phyloP scores from a whole-genome alignment of 1,140 invertebrate genomes.

The Drosophila ercepeae region DNA sequence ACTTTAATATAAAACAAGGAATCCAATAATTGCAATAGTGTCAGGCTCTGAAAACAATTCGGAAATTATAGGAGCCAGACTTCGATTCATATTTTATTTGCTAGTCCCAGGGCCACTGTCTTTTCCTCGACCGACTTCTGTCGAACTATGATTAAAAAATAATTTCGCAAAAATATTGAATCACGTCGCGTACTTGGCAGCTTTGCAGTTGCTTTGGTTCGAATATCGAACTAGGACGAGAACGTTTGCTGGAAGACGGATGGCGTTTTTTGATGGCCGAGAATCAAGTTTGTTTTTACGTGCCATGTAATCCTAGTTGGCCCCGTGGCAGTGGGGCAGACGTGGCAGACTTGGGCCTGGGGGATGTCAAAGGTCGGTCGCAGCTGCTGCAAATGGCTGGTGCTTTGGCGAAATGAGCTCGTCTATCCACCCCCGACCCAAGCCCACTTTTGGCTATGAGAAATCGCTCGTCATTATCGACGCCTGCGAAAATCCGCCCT shows the following conservation, averaged over 20 bases:
- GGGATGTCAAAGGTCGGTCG: slow-evolving; percentile 80
- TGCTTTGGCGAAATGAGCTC: slow-evolving; percentile 72
- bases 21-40: neutral
- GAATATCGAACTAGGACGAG: slow-evolving; percentile 32
- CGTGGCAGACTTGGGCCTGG: slow-evolving; percentile 53
- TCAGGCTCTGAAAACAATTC: neutral
- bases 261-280: slow-evolving; percentile 78
- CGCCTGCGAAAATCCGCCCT: slow-evolving; percentile 71
- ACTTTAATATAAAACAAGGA: no score
- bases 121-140: slow-evolving; percentile 11
- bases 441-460: slow-evolving; percentile 58
- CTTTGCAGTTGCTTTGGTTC: slow-evolving; percentile 37
- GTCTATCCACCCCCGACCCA: slow-evolving; percentile 10
- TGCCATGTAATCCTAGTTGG: slow-evolving; percentile 49
- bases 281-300: slow-evolving; percentile 82
- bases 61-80: neutral
- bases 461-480: slow-evolving; percentile 81
- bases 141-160: slow-evolving; percentile 70
- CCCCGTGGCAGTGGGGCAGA: neutral
- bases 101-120: neutral
- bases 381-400: slow-evolving; percentile 80
- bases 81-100: slow-evolving; percentile 1
- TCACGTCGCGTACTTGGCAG: slow-evolving; percentile 61
- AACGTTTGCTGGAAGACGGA: slow-evolving; percentile 71
- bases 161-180: slow-evolving; percentile 72